Evolutionary conservation across 2,113 vertebrate genomes (phyloP), one percentile per base, ranked within the genome.

Genomic region (Aviceda subcristata): DNA sequence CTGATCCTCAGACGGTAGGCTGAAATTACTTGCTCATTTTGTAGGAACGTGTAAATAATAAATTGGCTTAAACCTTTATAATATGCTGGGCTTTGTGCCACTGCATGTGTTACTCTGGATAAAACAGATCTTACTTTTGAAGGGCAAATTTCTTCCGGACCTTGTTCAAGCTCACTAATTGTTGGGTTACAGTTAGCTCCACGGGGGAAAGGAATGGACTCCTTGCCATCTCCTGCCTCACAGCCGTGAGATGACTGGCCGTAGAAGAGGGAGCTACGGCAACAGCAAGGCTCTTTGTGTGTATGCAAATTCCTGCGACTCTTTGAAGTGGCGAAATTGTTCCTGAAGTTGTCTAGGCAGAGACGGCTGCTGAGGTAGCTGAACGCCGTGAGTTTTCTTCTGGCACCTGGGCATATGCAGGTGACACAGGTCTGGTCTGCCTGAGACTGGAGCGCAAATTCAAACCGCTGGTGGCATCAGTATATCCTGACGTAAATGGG

Each of bases 361-460:
- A 73, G 15, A 34, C 55, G 50, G 8, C 5, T 56, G n/a, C 15
- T 75, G 17, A 34, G 18, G 23, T 30, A 51, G 26, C 38, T 43
- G n/a, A 75, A 41, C 32, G n/a, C 22, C 22, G 4, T 0, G 6
- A 41, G 24, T 48, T 91, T 53, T 57, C 7, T 64, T 75, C 41
- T 71, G 82, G 36, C 27, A 51, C 5, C 36, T 59, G 30, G 18
- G 3, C 1, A 0, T 18, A 12, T 0, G 1, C 4, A 7, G 5
- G 5, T 74, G 50, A 51, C 3, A 3, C 3, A 12, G 12, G 6
- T 41, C 41, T 60, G 43, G 15, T 39, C 24, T 80, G 68, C 59
- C 45, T 74, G n/a, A 83, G 34, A 8, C 34, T 50, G 38, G 51
- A 45, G 12, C 0, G 0, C 10, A 55, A 69, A 43, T 53, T 92